Evolutionary conservation across 2,888 invertebrate species (phyloP).

Genomic region (Parnassius apollo): DNA sequence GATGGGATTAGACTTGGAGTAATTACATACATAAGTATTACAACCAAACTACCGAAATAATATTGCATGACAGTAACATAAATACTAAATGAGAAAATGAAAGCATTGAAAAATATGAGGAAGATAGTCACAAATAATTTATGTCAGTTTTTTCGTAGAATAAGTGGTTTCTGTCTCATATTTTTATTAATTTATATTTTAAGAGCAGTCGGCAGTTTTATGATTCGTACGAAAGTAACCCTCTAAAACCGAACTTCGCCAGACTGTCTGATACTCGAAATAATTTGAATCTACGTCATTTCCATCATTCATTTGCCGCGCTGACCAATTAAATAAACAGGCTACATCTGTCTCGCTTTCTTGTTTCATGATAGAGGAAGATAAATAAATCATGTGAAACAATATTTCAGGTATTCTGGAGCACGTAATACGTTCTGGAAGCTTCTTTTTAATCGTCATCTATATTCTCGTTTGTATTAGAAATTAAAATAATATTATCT

Average conservation of each 20-base stretch:
- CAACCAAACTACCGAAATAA: not conserved
- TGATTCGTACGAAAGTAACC: conserved; percentile 34
- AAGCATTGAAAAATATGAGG: conserved; percentile 11
- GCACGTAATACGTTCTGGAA: conserved; percentile 25
- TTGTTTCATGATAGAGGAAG: not conserved
- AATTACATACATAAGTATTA: too few species aligned
- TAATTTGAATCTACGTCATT: conserved; percentile 41
- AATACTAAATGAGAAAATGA: conserved; percentile 6
- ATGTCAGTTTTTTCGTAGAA: conserved; percentile 6
- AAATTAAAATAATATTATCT: not conserved
- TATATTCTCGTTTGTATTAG: conserved; percentile 4
- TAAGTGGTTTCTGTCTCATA: conserved; percentile 35
- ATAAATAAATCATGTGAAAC: not conserved
- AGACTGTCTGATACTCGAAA: conserved; percentile 48
- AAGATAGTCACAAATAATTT: conserved; percentile 10
- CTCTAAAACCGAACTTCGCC: conserved; percentile 40
- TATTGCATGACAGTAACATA: not conserved
- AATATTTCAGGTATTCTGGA: conserved; percentile 4
- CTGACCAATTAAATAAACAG: conserved; percentile 18
- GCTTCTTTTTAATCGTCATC: conserved; percentile 9
- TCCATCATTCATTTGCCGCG: conserved; percentile 27
- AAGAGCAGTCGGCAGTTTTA: conserved; percentile 32
- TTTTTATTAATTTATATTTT: conserved; percentile 36
- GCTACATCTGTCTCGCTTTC: conserved; percentile 8
- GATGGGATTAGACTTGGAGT: too few species aligned